Evolutionary conservation across 1,140 invertebrate species (phyloP).

Genomic region (Bombus waltoni): DNA sequence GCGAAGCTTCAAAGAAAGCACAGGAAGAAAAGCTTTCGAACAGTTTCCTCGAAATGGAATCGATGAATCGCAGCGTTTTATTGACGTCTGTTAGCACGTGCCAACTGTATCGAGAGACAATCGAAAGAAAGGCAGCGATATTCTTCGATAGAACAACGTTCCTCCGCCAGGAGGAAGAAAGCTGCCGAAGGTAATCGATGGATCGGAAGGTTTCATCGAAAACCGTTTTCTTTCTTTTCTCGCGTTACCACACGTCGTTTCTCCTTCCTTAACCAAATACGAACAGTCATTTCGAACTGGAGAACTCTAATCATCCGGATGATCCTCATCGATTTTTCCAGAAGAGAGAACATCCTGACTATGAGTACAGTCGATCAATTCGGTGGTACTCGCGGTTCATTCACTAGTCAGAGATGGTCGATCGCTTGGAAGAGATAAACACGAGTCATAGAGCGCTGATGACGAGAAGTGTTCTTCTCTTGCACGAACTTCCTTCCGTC

Average conservation of each 20-base stretch:
- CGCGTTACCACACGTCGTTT: neutral
- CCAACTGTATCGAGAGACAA: neutral
- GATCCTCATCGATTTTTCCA: neutral
- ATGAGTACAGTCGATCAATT: neutral
- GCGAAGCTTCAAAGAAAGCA: neutral
- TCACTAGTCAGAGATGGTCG: neutral
- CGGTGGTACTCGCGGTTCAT: neutral
- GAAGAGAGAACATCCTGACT: neutral
- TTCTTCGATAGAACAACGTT: neutral
- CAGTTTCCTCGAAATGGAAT: conserved; percentile 22
- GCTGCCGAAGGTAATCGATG: conserved; percentile 10
- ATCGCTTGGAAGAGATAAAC: conserved; percentile 31
- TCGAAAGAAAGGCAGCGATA: conserved; percentile 8
- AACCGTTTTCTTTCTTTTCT: neutral
- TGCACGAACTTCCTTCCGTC: neutral
- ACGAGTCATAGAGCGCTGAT: neutral
- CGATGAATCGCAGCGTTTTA: conserved; percentile 59
- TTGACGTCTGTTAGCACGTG: conserved; percentile 45
- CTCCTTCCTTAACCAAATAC: neutral
- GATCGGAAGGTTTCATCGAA: neutral
- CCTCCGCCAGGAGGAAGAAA: neutral
- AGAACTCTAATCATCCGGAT: neutral
- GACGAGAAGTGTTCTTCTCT: neutral
- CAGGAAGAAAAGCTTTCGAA: neutral
- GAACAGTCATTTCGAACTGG: neutral